phyloP scores from a whole-genome alignment of 2,888 invertebrate species.

The Tenodera sinensis region DNA sequence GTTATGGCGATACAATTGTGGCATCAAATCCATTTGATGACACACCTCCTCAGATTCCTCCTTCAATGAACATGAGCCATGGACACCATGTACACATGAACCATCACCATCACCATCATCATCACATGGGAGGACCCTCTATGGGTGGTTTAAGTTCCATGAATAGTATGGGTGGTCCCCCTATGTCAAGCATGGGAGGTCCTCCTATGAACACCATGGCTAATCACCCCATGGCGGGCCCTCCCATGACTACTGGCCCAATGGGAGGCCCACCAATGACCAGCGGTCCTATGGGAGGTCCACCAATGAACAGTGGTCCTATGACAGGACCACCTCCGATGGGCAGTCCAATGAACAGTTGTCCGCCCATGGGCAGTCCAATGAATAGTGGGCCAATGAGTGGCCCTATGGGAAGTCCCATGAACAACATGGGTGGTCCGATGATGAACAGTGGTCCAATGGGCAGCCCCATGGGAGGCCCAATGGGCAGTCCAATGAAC shows the following conservation, averaged over 20 bases:
- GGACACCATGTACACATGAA: conserved; percentile 41
- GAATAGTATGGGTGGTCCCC: conserved; percentile 49
- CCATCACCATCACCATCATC: conserved; percentile 49
- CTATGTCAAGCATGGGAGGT: conserved; percentile 52
- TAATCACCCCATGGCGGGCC: conserved; percentile 26
- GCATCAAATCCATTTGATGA: conserved; percentile 95
- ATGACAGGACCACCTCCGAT: conserved; percentile 51
- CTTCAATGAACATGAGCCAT: conserved; percentile 44
- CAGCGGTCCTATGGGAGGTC: conserved; percentile 49
- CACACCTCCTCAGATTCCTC: conserved; percentile 55
- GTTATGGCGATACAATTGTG: conserved; percentile 87
- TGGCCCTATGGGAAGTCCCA: conserved; percentile 45
- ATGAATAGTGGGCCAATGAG: conserved; percentile 45
- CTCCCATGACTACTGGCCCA: conserved; percentile 37
- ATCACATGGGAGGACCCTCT: conserved; percentile 60
- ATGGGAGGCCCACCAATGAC: conserved; percentile 42
- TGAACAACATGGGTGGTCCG: conserved; percentile 43
- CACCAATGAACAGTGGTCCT: conserved; percentile 65
- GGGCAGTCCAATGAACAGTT: conserved; percentile 51
- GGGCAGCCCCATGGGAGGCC: conserved; percentile 50
- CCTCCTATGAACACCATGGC: conserved; percentile 37
- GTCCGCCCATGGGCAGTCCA: conserved; percentile 72
- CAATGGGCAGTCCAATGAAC: conserved; percentile 42
- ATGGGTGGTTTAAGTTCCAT: conserved; percentile 48
- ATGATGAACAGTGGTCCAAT: conserved; percentile 56